phyloP scores from a whole-genome alignment of 2,797 vertebrate genomes.

The Pseudotriccus pelzelni region DNA sequence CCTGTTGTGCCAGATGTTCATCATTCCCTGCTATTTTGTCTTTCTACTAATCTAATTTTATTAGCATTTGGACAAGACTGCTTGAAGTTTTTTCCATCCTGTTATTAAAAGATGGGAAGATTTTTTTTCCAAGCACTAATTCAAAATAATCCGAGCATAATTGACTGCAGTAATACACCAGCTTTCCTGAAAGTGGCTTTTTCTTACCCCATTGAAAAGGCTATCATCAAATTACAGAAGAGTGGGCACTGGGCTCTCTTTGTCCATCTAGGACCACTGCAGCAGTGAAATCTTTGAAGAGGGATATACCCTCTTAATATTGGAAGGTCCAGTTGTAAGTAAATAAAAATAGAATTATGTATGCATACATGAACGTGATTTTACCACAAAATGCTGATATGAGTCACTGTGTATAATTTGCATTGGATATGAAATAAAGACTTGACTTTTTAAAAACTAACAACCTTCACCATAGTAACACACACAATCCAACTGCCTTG shows the following conservation, averaged over 20 bases:
- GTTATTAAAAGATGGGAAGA: neutral
- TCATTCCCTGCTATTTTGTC: neutral
- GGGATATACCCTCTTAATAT: neutral
- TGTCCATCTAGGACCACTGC: neutral
- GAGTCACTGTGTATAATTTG: conserved; percentile 46
- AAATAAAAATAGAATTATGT: conserved; percentile 19
- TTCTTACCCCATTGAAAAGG: conserved; percentile 1
- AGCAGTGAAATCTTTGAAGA: neutral
- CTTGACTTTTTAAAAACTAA: neutral
- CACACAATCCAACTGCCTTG: conserved; percentile 3
- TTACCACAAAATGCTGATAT: conserved; percentile 4
- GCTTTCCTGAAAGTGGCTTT: conserved; percentile 22
- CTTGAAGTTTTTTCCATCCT: conserved; percentile 2
- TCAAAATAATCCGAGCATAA: conserved; percentile 1
- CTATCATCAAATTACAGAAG: neutral
- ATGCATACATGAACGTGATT: conserved; percentile 22
- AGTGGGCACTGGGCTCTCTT: neutral
- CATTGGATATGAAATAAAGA: conserved; percentile 37
- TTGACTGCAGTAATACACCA: neutral
- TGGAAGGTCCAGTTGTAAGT: neutral
- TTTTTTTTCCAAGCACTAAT: neutral
- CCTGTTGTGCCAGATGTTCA: conserved; percentile 21
- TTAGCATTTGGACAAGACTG: conserved; percentile 28
- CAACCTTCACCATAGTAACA: conserved; percentile 60
- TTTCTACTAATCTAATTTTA: conserved; percentile 25